phyloP scores from a whole-genome alignment of 2,888 invertebrate species.

The Charanyca ferruginea region DNA sequence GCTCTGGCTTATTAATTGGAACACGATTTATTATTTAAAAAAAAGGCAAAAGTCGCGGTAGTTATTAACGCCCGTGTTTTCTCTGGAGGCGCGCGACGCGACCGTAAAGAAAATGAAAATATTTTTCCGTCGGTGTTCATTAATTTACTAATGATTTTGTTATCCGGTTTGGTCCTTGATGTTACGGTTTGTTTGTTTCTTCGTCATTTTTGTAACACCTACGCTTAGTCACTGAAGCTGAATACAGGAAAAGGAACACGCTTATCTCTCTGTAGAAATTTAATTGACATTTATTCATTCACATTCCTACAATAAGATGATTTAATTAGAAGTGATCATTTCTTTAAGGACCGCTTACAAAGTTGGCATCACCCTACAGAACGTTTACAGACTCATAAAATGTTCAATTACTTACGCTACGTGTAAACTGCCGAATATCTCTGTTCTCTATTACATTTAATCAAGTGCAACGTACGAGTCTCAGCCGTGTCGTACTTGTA shows the following conservation, averaged over 20 bases:
- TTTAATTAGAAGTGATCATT: conserved; percentile 33
- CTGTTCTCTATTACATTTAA: conserved; percentile 59
- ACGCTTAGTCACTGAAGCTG: conserved; percentile 24
- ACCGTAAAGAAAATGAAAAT: conserved; percentile 48
- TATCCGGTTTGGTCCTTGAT: conserved; percentile 56
- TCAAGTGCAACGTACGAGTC: conserved; percentile 49
- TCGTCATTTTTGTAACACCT: conserved; percentile 47
- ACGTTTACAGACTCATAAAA: conserved; percentile 50
- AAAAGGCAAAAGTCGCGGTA: conserved; percentile 1
- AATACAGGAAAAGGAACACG: conserved; percentile 49
- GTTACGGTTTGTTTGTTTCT: conserved; percentile 46
- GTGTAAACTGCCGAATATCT: conserved; percentile 54
- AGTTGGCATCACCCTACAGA: conserved; percentile 20
- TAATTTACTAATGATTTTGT: conserved; percentile 57
- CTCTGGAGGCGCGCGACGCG: conserved; percentile 17
- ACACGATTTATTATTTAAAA: conserved; percentile 13
- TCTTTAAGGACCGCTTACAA: conserved; percentile 25
- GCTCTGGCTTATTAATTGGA: conserved; percentile 44
- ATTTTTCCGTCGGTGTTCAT: conserved; percentile 52
- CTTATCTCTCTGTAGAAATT: conserved; percentile 27
- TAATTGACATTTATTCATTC: conserved; percentile 4
- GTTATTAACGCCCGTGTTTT: conserved; percentile 47
- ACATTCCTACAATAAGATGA: conserved; percentile 3
- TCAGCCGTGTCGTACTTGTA: conserved; percentile 55
- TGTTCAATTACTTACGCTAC: conserved; percentile 54